Conservation (phyloP, 2,888 invertebrate species). For the Heterodera filipjevi region DNA sequence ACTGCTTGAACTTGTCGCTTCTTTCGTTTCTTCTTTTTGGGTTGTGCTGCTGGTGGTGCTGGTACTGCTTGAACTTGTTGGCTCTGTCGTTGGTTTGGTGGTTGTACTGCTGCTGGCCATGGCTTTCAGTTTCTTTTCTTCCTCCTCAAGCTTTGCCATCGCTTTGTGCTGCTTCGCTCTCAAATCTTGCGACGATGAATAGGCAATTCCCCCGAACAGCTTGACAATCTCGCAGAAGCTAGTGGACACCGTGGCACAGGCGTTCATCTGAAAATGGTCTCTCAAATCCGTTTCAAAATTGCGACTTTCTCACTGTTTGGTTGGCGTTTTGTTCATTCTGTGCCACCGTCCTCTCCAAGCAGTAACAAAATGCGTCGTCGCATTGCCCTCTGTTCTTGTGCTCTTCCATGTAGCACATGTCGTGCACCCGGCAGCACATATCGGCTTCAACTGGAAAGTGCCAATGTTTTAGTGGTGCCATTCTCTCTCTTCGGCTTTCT, state of each 20-base stretch:
- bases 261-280: not conserved
- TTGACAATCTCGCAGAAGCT: conserved; percentile 34
- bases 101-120: conserved; percentile 8
- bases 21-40: not conserved
- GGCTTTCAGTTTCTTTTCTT: not conserved
- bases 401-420: conserved; percentile 36
- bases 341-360: conserved; percentile 33
- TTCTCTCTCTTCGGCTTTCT: not conserved
- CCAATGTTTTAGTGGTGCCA: not conserved
- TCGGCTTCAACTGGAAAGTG: conserved; percentile 32
- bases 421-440: conserved; percentile 34
- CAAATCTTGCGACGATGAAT: conserved; percentile 17
- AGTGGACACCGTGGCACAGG: conserved; percentile 20
- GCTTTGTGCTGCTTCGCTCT: conserved; percentile 9
- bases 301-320: not conserved
- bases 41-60: not conserved
- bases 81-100: not conserved
- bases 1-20: not conserved
- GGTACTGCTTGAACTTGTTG: not conserved
- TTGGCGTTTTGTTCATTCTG: conserved; percentile 5
- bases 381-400: conserved; percentile 26
- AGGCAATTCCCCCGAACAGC: conserved; percentile 32
- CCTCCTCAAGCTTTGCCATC: conserved; percentile 10
- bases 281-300: not conserved
- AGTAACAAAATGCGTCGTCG: conserved; percentile 33